Evolutionary conservation across 2,888 invertebrate species (phyloP).

Genomic region (Heliconius erato): DNA sequence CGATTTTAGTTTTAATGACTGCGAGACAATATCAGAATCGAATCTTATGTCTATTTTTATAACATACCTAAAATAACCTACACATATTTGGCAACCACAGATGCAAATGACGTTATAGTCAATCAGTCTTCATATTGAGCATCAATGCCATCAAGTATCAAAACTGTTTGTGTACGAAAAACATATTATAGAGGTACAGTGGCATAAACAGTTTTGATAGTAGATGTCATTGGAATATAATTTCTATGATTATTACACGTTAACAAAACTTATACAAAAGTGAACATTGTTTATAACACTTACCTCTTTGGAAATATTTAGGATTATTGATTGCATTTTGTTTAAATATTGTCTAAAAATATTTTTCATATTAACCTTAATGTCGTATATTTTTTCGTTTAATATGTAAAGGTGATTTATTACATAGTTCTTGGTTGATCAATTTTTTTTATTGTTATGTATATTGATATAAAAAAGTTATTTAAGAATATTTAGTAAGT

Average conservation of each 20-base stretch:
- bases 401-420: constrained; percentile 6
- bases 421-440: background rate
- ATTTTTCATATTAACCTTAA: background rate
- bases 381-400: constrained; percentile 8
- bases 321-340: constrained; percentile 18
- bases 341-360: constrained; percentile 21
- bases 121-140: constrained; percentile 49
- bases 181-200: constrained; percentile 1
- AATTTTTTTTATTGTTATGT: background rate
- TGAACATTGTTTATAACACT: constrained; percentile 18
- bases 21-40: background rate
- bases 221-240: constrained; percentile 35
- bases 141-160: constrained; percentile 42
- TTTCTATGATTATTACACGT: constrained; percentile 1
- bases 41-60: background rate
- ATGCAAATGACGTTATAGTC: constrained; percentile 47
- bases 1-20: background rate
- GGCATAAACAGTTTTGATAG: constrained; percentile 44
- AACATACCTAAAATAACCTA: too few relatives aligned
- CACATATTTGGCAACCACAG: background rate
- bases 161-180: constrained; percentile 38
- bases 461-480: background rate
- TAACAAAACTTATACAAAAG: constrained; percentile 21
- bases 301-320: background rate
- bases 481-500: constrained; percentile 13